Evolutionary conservation across 2,113 vertebrate species (phyloP), one percentile per base, ranked within the genome.

Genomic region (Archilochus colubris): DNA sequence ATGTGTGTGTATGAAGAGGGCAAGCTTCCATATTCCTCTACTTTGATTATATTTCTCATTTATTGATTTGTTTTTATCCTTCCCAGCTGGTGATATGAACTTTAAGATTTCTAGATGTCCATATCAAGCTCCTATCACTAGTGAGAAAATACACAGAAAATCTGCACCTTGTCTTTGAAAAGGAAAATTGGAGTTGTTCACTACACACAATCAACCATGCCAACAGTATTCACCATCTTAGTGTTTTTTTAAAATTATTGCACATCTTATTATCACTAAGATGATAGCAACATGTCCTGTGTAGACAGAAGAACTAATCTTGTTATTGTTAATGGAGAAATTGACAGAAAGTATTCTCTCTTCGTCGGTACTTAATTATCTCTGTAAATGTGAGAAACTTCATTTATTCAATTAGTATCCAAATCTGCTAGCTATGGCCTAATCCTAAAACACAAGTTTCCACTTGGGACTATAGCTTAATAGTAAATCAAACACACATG

Each of bases 401-500:
- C 61, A 74, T 94, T 96, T 91, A 84, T 93, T 89, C 59, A 95
- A 92, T 79, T 89, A 76, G 15, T 86, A 87, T 96, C 30, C 64
- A 93, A 88, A 66, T 36, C 23, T 55, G 80, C 91, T 96, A 88
- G 86, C 87, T 90, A 91, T 80, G 82, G 94, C 95, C 73, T 89
- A 83, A 95, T 93, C 67, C 81, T 57, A 94, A 91, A 88, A 95
- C 86, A 88, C 43, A 95, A 94, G 55, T 88, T 94, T 93, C 53
- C 66, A 62, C 44, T 82, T 86, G 96, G 86, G 89, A 96, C 61
- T 97, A 86, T 48, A 80, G 76, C 73, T 93, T 70, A 88, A 86
- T 46, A 96, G 74, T 77, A 97, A 98, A 98, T 97, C 85, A 96
- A 97, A 96, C 53, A 89, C 95, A 97, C 11, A 66, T 95, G 92